phyloP scores from a whole-genome alignment of 1,140 invertebrate species.

The Diuraphis noxia region DNA sequence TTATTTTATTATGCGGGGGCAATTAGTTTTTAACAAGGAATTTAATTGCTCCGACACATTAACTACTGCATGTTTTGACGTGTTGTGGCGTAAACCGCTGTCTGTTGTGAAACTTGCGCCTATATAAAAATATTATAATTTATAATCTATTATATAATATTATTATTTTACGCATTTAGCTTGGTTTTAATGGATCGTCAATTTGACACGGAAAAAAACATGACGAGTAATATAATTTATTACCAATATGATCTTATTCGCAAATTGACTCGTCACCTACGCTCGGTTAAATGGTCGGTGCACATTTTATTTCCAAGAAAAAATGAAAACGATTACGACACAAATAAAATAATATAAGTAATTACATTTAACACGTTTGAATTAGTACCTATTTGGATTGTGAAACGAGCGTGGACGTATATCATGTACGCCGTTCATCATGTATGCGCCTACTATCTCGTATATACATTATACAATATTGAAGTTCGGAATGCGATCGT shows the following conservation, averaged over 20 bases:
- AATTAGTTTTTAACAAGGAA: conserved; percentile 8
- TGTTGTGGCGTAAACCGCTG: neutral
- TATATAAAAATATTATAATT: neutral
- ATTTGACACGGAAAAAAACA: neutral
- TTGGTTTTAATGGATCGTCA: neutral
- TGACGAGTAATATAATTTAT: neutral
- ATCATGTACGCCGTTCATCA: neutral
- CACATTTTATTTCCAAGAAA: neutral
- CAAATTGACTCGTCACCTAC: neutral
- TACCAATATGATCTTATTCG: neutral
- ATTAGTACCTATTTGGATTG: neutral
- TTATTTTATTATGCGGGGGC: neutral
- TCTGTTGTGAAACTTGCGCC: neutral
- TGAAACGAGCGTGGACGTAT: neutral
- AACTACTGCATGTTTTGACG: neutral
- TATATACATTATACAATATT: no score
- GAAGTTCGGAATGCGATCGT: neutral
- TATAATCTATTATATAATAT: neutral
- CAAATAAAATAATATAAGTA: neutral
- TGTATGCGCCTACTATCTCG: neutral
- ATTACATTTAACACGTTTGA: neutral
- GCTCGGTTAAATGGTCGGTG: neutral
- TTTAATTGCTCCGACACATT: neutral
- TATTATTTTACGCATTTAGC: neutral
- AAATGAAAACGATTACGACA: neutral